Percentiles rank a stretch among this genome's conserved stretches.
Conservation (phyloP, 2,888 invertebrate genomes). For the Drosophila mettleri region DNA sequence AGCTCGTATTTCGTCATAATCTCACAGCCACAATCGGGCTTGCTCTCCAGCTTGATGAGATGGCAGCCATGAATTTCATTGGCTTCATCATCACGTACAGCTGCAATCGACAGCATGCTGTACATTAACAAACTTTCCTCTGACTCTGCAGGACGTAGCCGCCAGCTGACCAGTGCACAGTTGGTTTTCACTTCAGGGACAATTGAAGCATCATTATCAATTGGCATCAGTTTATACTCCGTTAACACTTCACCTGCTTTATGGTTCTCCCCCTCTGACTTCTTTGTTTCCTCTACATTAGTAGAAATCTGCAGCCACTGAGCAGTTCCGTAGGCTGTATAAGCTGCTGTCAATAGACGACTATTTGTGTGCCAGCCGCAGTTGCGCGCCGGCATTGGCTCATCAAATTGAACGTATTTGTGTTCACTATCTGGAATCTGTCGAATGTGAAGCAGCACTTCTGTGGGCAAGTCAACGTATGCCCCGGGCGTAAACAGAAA, state of each 20-base stretch:
- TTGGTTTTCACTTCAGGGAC: slow-evolving; percentile 28
- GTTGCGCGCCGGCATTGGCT: slow-evolving; percentile 74
- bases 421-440: slow-evolving; percentile 17
- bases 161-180: slow-evolving; percentile 65
- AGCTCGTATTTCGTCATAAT: slow-evolving; percentile 78
- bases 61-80: slow-evolving; percentile 51
- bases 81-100: slow-evolving; percentile 32
- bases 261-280: neutral
- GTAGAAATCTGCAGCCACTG: slow-evolving; percentile 51
- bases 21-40: slow-evolving; percentile 82
- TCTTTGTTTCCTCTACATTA: neutral
- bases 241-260: too few species aligned
- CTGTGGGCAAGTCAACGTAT: slow-evolving; percentile 76
- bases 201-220: slow-evolving; percentile 20
- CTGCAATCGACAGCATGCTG: slow-evolving; percentile 58
- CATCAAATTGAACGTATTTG: slow-evolving; percentile 68
- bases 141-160: slow-evolving; percentile 27
- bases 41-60: slow-evolving; percentile 79
- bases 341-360: slow-evolving; percentile 56
- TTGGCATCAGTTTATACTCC: slow-evolving; percentile 36
- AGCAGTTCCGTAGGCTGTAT: slow-evolving; percentile 36
- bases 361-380: slow-evolving; percentile 80
- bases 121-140: slow-evolving; percentile 40
- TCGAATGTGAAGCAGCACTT: slow-evolving; percentile 63
- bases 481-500: slow-evolving; percentile 72